Base-by-base conservation (phyloP, 2,888 invertebrate species). In the Lasioglossum morio region DNA sequence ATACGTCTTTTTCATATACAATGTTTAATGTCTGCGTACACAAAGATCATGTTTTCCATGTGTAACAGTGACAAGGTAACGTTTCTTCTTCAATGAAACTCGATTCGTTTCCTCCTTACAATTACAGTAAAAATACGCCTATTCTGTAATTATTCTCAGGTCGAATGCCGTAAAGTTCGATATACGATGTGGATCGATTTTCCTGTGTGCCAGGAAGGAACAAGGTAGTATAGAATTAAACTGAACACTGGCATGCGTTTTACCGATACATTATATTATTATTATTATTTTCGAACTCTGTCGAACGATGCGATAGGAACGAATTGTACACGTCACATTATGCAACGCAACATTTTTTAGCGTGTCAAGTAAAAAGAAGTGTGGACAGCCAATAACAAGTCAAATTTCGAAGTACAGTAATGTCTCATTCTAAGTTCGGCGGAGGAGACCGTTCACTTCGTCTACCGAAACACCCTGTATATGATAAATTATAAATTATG, bases 121-220 rank as follows among this genome's bases (percentile, higher is more conserved):
- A 23, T 53, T 23, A 37, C 5, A 23, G 23, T 53, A 0, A 23
- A 23, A 53, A 23, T 8, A 53, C 53, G 23, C 23, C 53, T 53
- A 78, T 75, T 74, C 74, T 84, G 78, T 78, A 84, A 84, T 84
- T 78, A 83, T 83, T 84, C 84, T 84, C 84, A 83, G 84, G 84
- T 84, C 48, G 82, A 78, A 84, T 83, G 84, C 84, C 84, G 83
- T 83, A 84, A 84, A 83, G 84, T 84, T 83, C 84, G 84, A 84
- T 84, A 75, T 78, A 84, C 72, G 48, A 46, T 72, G 63, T 63
- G 75, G 63, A 79, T 74, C 27, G 82, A 82, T 69, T 74, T 73
- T 69, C 73, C 76, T 60, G 48, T 30, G 43, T 37, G 40, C 7
- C 53, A 66, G 72, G 84, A 66, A 70, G 40, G 30, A 73, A 76